Conservation (phyloP, 1,140 invertebrate species). For the Diabrotica undecimpunctata region DNA sequence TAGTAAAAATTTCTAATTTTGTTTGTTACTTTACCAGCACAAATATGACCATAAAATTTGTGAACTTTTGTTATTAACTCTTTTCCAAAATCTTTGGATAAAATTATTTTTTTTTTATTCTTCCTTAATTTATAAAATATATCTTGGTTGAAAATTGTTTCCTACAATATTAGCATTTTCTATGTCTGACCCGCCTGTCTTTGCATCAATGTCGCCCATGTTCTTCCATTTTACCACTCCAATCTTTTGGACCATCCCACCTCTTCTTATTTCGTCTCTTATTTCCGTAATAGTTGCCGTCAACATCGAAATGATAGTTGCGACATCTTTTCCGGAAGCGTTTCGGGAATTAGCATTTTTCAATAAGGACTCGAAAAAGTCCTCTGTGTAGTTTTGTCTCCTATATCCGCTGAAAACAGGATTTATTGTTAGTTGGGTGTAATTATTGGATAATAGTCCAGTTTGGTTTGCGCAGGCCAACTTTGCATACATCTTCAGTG, state of each 20-base stretch:
- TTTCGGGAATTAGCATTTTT: background rate
- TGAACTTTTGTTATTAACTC: too few relatives aligned
- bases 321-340: background rate
- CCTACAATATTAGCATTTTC: background rate
- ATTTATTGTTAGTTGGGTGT: background rate
- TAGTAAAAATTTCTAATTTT: too few relatives aligned
- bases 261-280: background rate
- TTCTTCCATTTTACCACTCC: background rate
- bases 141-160: too few relatives aligned
- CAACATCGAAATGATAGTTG: background rate
- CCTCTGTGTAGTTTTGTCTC: slow-evolving; percentile 3
- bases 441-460: background rate
- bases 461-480: background rate
- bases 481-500: background rate
- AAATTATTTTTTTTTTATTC: too few relatives aligned
- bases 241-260: background rate
- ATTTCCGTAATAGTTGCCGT: background rate
- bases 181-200: background rate
- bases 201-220: background rate
- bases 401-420: background rate
- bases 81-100: too few relatives aligned
- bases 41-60: too few relatives aligned
- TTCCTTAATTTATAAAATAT: too few relatives aligned
- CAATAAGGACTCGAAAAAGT: background rate
- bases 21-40: too few relatives aligned